Evolutionary conservation across 2,113 vertebrate genomes (phyloP), one percentile per base, ranked within the genome.

Genomic region (Scalopus aquaticus): DNA sequence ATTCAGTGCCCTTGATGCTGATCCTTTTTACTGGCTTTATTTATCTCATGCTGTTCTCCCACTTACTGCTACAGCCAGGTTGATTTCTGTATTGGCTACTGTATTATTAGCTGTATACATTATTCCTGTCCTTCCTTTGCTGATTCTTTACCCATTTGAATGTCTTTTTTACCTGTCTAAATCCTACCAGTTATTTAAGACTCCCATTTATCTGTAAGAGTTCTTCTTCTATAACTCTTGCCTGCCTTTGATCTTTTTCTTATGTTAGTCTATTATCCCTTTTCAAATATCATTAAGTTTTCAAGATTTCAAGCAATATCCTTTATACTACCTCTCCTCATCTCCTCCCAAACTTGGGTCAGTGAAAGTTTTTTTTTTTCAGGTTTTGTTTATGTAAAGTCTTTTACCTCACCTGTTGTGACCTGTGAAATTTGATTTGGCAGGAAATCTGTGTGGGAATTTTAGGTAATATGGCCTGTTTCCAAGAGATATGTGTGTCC

Each of bases 371-470:
- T 82, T 83, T 24, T 70, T 74, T 94, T 37, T 92, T 19, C 67
- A 86, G 24, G 86, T 81, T 91, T 13, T 72, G 89, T 92, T 94
- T 73, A 2, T 95, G 12, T 89, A n/a, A n/a, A n/a, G 39, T 80
- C 35, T 96, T 95, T 93, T 24, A 81, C 26, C 19, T 91, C 6
- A 16, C 46, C 77, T 49, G 70, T 73, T 88, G 92, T 97, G 84
- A 97, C 95, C 42, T 96, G 72, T 96, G 70, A 58, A 76, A 95
- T 97, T 97, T 97, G 85, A 37, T 79, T 98, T 97, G 93, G 56
- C 97, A 99, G 99, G 99, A 99, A 98, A 99, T 99, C 78, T 99
- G 99, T 96, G 99, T 99, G 84, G 99, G 99, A 96, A 99, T 99
- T 97, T 98, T 99, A 58, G 99, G 99, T 37, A 99, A 99, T 90